Evolutionary conservation across 2,113 vertebrate genomes (phyloP).

Genomic region (Colistium nudipinnis): DNA sequence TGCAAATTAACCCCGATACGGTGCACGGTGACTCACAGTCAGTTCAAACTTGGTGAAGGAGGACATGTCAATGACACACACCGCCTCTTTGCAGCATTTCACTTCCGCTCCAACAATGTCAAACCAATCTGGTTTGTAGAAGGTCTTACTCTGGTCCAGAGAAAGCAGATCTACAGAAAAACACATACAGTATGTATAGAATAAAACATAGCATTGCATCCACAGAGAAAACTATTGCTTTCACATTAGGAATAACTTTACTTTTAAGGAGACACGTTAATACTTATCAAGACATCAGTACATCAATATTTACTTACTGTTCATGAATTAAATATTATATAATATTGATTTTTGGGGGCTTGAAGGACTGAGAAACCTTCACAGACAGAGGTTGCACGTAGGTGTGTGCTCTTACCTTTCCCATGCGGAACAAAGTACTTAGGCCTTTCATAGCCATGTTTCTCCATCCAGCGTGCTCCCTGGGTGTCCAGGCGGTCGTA

Average conservation of each 20-base stretch:
- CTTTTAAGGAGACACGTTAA: not conserved
- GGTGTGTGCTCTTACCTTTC: conserved; percentile 80
- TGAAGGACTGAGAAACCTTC: too few relatives aligned
- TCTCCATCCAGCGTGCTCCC: conserved; percentile 98
- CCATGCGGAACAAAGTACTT: conserved; percentile 96
- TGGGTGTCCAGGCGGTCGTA: conserved; percentile 96
- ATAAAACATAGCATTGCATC: too few relatives aligned
- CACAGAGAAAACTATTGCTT: not conserved
- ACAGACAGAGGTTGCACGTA: not conserved
- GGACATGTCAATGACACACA: conserved; percentile 98
- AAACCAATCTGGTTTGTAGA: conserved; percentile 99
- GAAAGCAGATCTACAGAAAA: conserved; percentile 90
- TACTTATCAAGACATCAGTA: too few relatives aligned
- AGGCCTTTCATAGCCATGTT: conserved; percentile 96
- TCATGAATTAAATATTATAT: too few relatives aligned
- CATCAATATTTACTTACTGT: too few relatives aligned
- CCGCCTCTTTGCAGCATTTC: conserved; percentile 97
- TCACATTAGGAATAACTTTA: not conserved
- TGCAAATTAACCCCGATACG: not conserved
- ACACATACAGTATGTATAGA: conserved; percentile 6
- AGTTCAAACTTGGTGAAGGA: conserved; percentile 99
- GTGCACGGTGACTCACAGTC: conserved; percentile 85
- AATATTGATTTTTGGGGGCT: too few relatives aligned
- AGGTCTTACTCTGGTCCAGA: conserved; percentile 97
- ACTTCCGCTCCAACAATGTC: conserved; percentile 97